Evolutionary conservation across 1,140 invertebrate species (phyloP).

Genomic region (Trachymyrmex cornetzi): DNA sequence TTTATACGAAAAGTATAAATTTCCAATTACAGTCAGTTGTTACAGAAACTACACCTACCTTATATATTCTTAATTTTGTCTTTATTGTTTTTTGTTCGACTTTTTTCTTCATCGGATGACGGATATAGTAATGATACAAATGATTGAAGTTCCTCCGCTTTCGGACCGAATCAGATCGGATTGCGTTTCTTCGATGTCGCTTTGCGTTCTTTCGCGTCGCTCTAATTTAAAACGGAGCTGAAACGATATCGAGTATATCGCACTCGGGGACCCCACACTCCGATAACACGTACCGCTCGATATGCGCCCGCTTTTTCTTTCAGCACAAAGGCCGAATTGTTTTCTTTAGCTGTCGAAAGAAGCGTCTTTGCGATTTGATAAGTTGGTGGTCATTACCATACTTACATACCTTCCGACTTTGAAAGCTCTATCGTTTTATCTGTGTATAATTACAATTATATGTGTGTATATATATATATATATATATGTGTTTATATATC

Average conservation of each 20-base stretch:
- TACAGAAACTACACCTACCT: no score
- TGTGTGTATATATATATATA: no score
- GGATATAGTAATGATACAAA: constrained; percentile 43
- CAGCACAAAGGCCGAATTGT: background rate
- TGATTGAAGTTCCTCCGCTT: constrained; percentile 50
- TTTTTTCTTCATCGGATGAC: constrained; percentile 47
- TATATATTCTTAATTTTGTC: background rate
- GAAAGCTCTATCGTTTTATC: background rate
- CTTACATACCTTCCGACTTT: background rate
- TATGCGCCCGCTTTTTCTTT: background rate
- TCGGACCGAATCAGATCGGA: constrained; percentile 61
- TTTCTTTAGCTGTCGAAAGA: constrained; percentile 19
- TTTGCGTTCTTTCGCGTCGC: background rate
- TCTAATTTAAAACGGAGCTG: constrained; percentile 37
- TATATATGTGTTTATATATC: background rate
- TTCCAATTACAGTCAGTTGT: no score
- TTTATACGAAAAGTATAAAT: no score
- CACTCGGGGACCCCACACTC: background rate
- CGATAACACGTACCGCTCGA: constrained; percentile 14
- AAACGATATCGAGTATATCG: constrained; percentile 46
- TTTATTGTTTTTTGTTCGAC: background rate
- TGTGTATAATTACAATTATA: background rate
- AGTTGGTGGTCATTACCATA: background rate
- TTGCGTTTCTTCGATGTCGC: background rate
- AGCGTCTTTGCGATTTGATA: background rate